Percentiles rank a stretch among this genome's conserved stretches.
phyloP scores from a whole-genome alignment of 2,113 vertebrate species.

The Myxocyprinus asiaticus region DNA sequence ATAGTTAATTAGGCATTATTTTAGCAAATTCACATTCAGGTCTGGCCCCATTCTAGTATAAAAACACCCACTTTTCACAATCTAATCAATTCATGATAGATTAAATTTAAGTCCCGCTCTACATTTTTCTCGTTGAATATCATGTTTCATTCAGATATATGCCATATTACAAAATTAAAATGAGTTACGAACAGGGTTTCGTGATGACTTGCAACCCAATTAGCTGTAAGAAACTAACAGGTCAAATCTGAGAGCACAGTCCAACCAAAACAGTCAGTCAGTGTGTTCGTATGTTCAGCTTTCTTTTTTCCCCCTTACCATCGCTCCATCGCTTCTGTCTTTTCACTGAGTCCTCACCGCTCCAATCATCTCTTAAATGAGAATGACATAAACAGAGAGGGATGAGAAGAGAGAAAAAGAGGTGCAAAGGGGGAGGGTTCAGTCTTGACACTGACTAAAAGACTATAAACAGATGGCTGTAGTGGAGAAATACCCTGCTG shows the following conservation, averaged over 20 bases:
- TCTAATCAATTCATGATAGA: no score
- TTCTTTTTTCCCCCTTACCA: conserved; percentile 70
- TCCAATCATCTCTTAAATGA: conserved; percentile 72
- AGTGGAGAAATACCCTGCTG: conserved; percentile 37
- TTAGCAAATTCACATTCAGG: no score
- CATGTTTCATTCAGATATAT: no score
- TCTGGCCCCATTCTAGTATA: no score
- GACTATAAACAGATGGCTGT: conserved; percentile 62
- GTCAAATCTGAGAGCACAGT: no score
- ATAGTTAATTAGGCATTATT: no score
- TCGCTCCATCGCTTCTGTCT: conserved; percentile 80
- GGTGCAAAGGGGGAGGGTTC: conserved; percentile 43
- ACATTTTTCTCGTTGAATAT: no score
- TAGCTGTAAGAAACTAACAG: neutral
- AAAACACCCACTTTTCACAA: no score
- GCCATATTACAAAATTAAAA: no score
- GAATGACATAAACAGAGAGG: conserved; percentile 50
- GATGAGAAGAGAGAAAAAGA: conserved; percentile 44
- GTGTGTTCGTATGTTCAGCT: conserved; percentile 59
- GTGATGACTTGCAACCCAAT: neutral
- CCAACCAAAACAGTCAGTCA: conserved; percentile 43
- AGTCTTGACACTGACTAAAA: conserved; percentile 57
- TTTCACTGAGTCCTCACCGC: conserved; percentile 73
- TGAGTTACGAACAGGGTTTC: no score
- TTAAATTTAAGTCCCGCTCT: no score